Evolutionary conservation across 2,113 vertebrate genomes (phyloP).

Genomic region (Microcebus jonahi): DNA sequence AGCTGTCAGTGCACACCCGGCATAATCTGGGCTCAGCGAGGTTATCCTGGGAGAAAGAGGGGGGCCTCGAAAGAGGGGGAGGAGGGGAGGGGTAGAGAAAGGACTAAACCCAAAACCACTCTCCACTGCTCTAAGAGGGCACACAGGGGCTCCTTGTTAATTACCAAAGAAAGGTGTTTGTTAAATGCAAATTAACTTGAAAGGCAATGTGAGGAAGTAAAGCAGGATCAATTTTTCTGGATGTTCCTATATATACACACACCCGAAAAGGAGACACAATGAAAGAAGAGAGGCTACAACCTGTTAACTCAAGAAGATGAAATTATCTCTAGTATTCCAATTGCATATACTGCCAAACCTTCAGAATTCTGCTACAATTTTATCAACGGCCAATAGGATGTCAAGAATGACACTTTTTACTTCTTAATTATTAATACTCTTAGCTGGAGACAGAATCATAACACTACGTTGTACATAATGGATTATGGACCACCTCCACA

Average conservation of each 20-base stretch:
- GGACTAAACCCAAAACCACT: neutral
- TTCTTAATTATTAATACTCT: neutral
- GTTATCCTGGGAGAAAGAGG: neutral
- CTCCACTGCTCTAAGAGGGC: neutral
- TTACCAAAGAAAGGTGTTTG: neutral
- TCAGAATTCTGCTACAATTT: neutral
- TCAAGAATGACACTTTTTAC: neutral
- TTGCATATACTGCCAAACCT: neutral
- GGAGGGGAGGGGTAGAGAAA: neutral
- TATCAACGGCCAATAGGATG: neutral
- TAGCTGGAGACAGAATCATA: neutral
- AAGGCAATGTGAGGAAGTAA: neutral
- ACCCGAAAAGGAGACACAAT: neutral
- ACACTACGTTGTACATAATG: neutral
- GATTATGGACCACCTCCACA: neutral
- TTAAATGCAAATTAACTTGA: neutral
- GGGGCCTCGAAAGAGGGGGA: neutral
- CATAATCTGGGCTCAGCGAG: constrained; percentile 64
- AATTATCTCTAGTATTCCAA: neutral
- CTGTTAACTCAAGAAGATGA: neutral
- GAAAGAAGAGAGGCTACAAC: neutral
- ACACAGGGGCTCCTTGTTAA: neutral
- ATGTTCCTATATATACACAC: neutral
- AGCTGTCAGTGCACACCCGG: constrained; percentile 41
- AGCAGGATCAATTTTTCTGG: neutral